Percentiles rank a stretch among this genome's conserved stretches.
Conservation (phyloP, 2,113 vertebrate genomes). For the Cephalopholis sonnerati region DNA sequence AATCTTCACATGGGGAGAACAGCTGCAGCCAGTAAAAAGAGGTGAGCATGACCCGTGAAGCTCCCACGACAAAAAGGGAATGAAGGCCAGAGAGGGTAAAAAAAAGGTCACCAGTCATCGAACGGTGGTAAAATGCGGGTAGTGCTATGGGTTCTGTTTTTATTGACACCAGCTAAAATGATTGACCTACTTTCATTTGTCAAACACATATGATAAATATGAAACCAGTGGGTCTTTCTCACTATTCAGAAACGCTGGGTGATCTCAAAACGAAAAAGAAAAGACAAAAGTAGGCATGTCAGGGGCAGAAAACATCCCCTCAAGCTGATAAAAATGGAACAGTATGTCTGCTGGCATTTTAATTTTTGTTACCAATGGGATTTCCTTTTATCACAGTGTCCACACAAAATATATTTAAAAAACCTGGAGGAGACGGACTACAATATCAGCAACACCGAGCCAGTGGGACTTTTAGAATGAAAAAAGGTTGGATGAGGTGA, state of each 20-base stretch:
- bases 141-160: neutral
- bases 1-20: constrained; percentile 24
- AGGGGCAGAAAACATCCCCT: neutral
- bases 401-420: constrained; percentile 6
- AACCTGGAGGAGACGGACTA: neutral
- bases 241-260: neutral
- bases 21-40: constrained; percentile 18
- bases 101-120: constrained; percentile 24
- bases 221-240: too few relatives aligned
- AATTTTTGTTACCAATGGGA: neutral
- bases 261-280: neutral
- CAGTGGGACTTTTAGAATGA: neutral
- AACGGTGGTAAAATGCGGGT: neutral
- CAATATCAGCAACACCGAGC: neutral
- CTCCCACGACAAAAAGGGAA: neutral
- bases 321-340: neutral
- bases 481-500: constrained; percentile 14
- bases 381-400: neutral
- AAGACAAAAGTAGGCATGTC: neutral
- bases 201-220: too few relatives aligned
- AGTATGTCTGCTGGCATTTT: neutral
- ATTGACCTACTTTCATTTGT: neutral
- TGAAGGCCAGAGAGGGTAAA: neutral
- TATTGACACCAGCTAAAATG: constrained; percentile 25
- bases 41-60: constrained; percentile 13